Evolutionary conservation across 2,888 invertebrate genomes (phyloP), one percentile per base, ranked within the genome.

Genomic region (Tachina fera): DNA sequence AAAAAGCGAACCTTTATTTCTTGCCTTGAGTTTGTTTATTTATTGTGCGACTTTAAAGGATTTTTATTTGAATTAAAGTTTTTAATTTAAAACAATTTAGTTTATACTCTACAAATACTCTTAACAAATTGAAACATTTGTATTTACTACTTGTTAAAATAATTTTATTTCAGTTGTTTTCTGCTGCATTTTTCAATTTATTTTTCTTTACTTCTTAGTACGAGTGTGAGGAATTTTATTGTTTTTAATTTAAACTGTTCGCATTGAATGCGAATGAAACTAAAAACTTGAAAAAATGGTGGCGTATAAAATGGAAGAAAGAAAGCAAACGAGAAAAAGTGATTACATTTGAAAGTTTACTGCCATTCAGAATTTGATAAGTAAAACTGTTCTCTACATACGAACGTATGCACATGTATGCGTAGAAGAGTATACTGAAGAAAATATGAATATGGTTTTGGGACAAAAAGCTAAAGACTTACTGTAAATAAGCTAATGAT

Each of bases 291-390:
- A 61, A 53, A 65, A 65, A 47, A 60, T 31, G 31, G 39, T 70
- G 51, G 67, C 19, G 61, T 53, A 76, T 43, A 51, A 49, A 45
- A 60, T 56, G 47, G 22, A 63, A 16, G 11, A 47, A 56, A n/a
- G 22, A 56, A 31, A 39, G 14, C 31, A 11, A 60, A 41, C 31
- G 9, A 45, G 51, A 22, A 67, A 74, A 68, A 68, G 16, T 70
- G 85, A 85, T 85, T 85, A 82, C 78, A 82, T 85, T 78, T 78
- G 63, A 82, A 70, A 78, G 82, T 78, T 85, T 85, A 85, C 78
- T 82, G 51, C 78, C 70, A 79, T 79, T 82, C 71, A 71, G 51
- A 58, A 71, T 49, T 65, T 77, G 76, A 83, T 77, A 77, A 83
- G 77, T 77, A 72, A 83, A 72, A 71, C 31, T 65, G 60, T 19